Percentiles rank a stretch among this genome's conserved stretches.
Evolutionary conservation across 2,113 vertebrate species (phyloP).

Genomic region (Dromaius novaehollandiae): DNA sequence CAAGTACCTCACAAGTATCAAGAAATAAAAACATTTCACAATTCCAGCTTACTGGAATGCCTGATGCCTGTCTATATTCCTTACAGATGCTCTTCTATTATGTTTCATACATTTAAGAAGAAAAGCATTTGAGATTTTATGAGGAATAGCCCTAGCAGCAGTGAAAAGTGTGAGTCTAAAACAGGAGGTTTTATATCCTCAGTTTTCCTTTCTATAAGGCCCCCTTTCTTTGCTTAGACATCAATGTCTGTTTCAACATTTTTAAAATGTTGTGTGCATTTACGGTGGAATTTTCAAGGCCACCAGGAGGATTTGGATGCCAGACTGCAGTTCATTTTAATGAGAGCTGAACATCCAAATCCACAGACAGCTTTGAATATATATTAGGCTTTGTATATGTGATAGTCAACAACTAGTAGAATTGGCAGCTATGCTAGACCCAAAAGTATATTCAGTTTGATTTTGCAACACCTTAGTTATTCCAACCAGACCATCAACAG

Average conservation of each 20-base stretch:
- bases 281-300: slow-evolving; percentile 38
- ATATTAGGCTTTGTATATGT: neutral
- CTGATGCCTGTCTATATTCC: neutral
- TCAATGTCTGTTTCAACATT: neutral
- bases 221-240: neutral
- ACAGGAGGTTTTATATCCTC: neutral
- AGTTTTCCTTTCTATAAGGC: neutral
- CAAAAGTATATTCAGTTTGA: neutral
- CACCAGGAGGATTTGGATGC: neutral
- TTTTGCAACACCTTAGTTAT: slow-evolving; percentile 1
- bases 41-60: neutral
- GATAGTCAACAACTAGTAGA: neutral
- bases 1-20: accelerated
- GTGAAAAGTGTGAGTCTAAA: neutral
- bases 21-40: neutral
- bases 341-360: neutral
- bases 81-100: neutral
- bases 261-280: neutral
- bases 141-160: neutral
- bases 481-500: neutral
- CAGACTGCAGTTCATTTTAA: neutral
- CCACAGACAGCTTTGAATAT: neutral
- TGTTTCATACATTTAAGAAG: neutral
- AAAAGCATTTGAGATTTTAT: neutral
- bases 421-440: neutral